These are phyloP conservation scores for Hyperopisus bebe DNA, from an alignment of 2,113 vertebrate genomes.

Conservation along the genomic window DNA sequence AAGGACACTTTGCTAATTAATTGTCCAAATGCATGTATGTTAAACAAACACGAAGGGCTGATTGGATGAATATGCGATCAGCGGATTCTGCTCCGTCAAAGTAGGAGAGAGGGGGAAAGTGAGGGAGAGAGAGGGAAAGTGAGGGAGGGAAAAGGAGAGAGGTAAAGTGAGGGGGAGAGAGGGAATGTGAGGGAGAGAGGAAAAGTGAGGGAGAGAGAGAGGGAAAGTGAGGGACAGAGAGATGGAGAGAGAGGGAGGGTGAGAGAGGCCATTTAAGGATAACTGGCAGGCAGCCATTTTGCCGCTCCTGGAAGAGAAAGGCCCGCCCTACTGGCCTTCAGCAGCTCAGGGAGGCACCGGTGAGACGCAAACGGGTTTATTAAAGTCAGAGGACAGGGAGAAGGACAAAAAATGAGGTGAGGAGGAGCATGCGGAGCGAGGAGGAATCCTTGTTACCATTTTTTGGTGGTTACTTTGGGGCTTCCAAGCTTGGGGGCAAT, in stretches of 20 bases:
- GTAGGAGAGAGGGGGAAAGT: neutral
- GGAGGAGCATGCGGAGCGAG: neutral
- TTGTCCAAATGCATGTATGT: slow-evolving; percentile 6
- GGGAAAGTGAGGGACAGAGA: too few relatives aligned
- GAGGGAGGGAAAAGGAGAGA: too few relatives aligned
- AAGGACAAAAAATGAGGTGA: neutral
- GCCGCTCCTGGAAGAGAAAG: neutral
- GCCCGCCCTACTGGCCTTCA: neutral
- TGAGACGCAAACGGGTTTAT: neutral
- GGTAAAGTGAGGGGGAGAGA: too few relatives aligned
- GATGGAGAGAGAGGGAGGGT: neutral
- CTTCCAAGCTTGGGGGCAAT: neutral
- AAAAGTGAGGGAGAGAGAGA: too few relatives aligned
- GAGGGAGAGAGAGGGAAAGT: neutral
- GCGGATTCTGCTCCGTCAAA: neutral
- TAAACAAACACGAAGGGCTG: slow-evolving; percentile 5
- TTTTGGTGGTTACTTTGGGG: neutral
- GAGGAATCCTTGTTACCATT: neutral
- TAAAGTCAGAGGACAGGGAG: neutral
- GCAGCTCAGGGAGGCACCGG: neutral
- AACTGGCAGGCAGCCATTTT: neutral
- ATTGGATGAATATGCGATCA: slow-evolving; percentile 6
- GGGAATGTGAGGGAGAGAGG: too few relatives aligned
- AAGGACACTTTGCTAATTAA: slow-evolving; percentile 11
- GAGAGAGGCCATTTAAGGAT: neutral